These are phyloP conservation scores for Pseudochirops corinnae DNA, from an alignment of 2,797 vertebrate genomes.

Conservation along the genomic window DNA sequence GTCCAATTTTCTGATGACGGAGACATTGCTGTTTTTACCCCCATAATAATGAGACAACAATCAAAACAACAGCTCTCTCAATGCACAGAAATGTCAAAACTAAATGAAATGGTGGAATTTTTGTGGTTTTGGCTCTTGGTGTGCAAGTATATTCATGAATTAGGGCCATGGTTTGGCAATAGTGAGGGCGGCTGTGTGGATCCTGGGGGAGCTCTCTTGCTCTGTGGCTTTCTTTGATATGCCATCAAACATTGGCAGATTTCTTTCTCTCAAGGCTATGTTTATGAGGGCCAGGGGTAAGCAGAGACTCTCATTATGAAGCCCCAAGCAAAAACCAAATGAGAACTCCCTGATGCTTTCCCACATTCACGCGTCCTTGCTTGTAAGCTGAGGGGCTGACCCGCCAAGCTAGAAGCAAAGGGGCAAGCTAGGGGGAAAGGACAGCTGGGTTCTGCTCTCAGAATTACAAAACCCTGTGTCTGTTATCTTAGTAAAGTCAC, in stretches of 20 bases:
- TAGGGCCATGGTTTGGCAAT: conserved; percentile 73
- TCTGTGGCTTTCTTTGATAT: conserved; percentile 80
- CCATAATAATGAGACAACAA: conserved; percentile 73
- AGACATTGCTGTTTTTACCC: conserved; percentile 75
- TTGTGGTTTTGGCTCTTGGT: conserved; percentile 75
- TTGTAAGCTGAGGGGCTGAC: conserved; percentile 52
- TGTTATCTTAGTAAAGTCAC: conserved; percentile 13
- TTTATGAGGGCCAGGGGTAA: conserved; percentile 76
- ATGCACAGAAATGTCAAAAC: conserved; percentile 65
- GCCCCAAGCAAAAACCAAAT: conserved; percentile 69
- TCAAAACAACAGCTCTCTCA: conserved; percentile 71
- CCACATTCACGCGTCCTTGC: conserved; percentile 60
- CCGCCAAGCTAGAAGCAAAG: conserved; percentile 44
- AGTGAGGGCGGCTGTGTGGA: conserved; percentile 68
- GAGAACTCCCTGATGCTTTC: conserved; percentile 59
- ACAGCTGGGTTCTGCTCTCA: conserved; percentile 39
- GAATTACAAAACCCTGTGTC: neutral
- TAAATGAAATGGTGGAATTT: conserved; percentile 71
- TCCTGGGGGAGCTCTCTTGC: conserved; percentile 73
- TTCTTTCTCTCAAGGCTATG: conserved; percentile 74
- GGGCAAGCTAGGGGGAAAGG: conserved; percentile 8
- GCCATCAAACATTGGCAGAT: conserved; percentile 78
- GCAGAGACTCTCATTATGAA: conserved; percentile 69
- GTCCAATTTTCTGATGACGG: conserved; percentile 67
- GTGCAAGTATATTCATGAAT: conserved; percentile 58